Conservation (phyloP, 1,140 invertebrate species). For the Scaptomyza graminum region DNA sequence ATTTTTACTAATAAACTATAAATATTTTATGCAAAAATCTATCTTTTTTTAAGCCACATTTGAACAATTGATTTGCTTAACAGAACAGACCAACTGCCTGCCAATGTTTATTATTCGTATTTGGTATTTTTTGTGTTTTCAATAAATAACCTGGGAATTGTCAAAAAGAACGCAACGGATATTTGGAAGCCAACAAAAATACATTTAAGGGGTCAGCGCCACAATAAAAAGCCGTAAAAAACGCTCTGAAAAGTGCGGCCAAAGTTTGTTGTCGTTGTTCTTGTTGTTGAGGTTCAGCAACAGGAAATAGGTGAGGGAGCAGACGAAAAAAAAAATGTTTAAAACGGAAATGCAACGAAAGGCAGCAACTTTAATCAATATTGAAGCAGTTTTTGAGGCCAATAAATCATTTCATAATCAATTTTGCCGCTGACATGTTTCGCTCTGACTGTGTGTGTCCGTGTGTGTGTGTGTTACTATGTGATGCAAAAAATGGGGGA, state of each 20-base stretch:
- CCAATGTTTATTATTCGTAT: constrained; percentile 18
- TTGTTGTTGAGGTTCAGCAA: constrained; percentile 14
- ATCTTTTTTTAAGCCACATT: constrained; percentile 18
- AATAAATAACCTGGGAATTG: constrained; percentile 51
- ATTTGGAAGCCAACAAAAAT: constrained; percentile 64
- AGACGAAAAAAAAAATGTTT: constrained; percentile 32
- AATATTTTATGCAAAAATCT: no score
- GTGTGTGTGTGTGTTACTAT: neutral
- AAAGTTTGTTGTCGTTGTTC: constrained; percentile 50
- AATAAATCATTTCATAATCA: constrained; percentile 82
- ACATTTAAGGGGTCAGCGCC: constrained; percentile 55
- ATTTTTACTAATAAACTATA: neutral
- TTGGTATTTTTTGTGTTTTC: constrained; percentile 10
- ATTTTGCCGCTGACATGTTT: constrained; percentile 72
- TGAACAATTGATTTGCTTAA: constrained; percentile 22
- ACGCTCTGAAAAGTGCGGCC: neutral
- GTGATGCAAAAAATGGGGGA: constrained; percentile 26
- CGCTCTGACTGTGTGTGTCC: constrained; percentile 18
- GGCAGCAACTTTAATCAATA: constrained; percentile 77
- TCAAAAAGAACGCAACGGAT: constrained; percentile 48
- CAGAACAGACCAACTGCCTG: constrained; percentile 12
- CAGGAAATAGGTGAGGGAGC: constrained; percentile 40
- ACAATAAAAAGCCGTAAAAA: constrained; percentile 60
- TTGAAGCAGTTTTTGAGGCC: constrained; percentile 81
- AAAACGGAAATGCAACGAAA: constrained; percentile 12